Evolutionary conservation across 2,888 invertebrate species (phyloP), one percentile per base, ranked within the genome.

Genomic region (Sialis lutaria): DNA sequence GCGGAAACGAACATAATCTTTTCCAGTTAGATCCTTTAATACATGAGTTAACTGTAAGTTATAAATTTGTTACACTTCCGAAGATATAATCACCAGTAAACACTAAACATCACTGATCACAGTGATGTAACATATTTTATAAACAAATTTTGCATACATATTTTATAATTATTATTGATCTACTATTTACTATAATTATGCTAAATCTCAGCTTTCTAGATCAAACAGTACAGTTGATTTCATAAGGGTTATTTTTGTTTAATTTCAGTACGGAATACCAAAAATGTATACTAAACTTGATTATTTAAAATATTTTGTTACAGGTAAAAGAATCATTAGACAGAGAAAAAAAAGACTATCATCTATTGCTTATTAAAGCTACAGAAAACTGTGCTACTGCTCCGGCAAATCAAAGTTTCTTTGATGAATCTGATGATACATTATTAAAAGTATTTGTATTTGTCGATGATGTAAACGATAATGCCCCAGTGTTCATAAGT

Each of bases 381-480:
- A 79, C 85, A 0, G 91, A 92, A 64, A 83, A 89, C 58, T 92
- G 91, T 57, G 65, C 74, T 1, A 66, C 70, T 2, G 59, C 67
- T 1, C 82, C 84, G 0, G 66, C 65, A 33, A 73, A 72, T 52
- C 64, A 73, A 45, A 70, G 68, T 46, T 67, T 68, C 40, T 68
- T 72, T 49, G 74, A 79, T 55, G 58, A 66, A 31, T 58, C 67
- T 2, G 82, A 81, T 48, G 79, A 82, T 53, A 85, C 85, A 9
- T 65, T 82, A 2, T 65, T 90, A 0, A 74, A 74, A 57, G 76
- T 89, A 0, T 62, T 75, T 7, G 68, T 91, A 1, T 71, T 70
- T 47, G 82, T 96, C 0, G 65, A 74, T 40, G 96, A 96, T 58
- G 75, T 90, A 2, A 95, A 96, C 58, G 96, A 96, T 58, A 93